phyloP scores from a whole-genome alignment of 92 coral and sea anemone genomes.

The Bergia puertoricense region DNA sequence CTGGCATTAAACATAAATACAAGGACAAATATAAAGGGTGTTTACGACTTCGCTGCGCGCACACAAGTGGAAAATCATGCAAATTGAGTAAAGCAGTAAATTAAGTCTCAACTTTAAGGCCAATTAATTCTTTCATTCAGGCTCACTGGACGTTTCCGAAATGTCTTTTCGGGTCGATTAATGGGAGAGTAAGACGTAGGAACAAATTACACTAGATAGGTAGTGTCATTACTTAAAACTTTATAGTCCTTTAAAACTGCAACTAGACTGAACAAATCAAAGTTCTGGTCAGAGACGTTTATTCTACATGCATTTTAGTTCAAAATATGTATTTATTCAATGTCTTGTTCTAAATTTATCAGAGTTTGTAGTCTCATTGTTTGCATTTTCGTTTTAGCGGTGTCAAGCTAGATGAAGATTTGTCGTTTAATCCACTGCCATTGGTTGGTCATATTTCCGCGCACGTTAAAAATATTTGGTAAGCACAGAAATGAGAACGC shows the following conservation, averaged over 20 bases:
- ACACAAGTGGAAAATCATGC: conserved; percentile 40
- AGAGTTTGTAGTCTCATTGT: conserved; percentile 11
- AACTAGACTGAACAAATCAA: neutral
- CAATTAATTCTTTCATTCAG: conserved; percentile 5
- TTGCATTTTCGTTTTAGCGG: neutral
- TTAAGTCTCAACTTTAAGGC: neutral
- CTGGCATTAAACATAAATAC: conserved; percentile 2
- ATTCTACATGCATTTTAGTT: neutral
- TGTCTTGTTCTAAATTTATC: conserved; percentile 1
- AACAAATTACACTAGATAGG: neutral
- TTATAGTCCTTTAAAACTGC: neutral
- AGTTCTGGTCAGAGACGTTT: neutral
- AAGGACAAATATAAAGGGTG: neutral
- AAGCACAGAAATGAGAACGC: neutral
- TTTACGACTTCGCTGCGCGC: conserved; percentile 11
- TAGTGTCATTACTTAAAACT: neutral
- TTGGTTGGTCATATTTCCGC: neutral
- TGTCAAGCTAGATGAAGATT: neutral
- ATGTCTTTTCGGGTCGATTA: neutral
- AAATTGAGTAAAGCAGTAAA: conserved; percentile 1
- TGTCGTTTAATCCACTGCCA: neutral
- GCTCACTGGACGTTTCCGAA: neutral
- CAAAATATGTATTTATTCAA: neutral
- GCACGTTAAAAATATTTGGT: neutral
- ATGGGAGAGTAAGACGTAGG: neutral